phyloP scores from a whole-genome alignment of 2,797 vertebrate species.

The Serranus cabrilla region DNA sequence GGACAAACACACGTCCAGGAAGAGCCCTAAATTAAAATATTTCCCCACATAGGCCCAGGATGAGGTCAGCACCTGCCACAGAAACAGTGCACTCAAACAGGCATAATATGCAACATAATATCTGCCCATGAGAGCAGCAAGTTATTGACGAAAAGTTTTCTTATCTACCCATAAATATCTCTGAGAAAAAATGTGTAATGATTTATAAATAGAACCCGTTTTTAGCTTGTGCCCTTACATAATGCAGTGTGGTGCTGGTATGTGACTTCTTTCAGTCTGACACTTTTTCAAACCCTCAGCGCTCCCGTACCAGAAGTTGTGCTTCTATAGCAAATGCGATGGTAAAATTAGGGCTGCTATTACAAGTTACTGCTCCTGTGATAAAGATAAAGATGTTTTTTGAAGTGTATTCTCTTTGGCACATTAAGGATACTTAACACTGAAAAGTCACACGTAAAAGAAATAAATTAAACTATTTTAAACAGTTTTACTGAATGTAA shows the following conservation, averaged over 20 bases:
- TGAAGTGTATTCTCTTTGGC: no score
- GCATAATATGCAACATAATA: not conserved
- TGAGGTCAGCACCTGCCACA: constrained; percentile 26
- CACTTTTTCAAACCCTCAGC: constrained; percentile 21
- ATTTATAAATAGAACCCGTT: constrained; percentile 42
- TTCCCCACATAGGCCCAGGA: not conserved
- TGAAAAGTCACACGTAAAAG: constrained; percentile 4
- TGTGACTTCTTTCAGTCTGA: constrained; percentile 13
- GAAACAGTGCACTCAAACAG: not conserved
- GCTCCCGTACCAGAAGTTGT: not conserved
- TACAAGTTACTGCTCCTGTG: not conserved
- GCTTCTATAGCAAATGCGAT: not conserved
- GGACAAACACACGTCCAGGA: constrained; percentile 41
- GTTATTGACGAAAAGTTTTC: constrained; percentile 18
- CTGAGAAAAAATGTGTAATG: constrained; percentile 8
- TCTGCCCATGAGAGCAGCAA: constrained; percentile 5
- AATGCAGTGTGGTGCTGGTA: constrained; percentile 39
- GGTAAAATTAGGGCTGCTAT: not conserved
- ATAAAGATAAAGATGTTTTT: not conserved
- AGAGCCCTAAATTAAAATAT: constrained; percentile 25
- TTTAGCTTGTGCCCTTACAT: constrained; percentile 43
- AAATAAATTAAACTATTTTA: not conserved
- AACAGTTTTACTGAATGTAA: not conserved
- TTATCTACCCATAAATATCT: constrained; percentile 10
- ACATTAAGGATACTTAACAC: not conserved